Conservation (phyloP, 1,140 invertebrate genomes). For the Zaprionus davidi region DNA sequence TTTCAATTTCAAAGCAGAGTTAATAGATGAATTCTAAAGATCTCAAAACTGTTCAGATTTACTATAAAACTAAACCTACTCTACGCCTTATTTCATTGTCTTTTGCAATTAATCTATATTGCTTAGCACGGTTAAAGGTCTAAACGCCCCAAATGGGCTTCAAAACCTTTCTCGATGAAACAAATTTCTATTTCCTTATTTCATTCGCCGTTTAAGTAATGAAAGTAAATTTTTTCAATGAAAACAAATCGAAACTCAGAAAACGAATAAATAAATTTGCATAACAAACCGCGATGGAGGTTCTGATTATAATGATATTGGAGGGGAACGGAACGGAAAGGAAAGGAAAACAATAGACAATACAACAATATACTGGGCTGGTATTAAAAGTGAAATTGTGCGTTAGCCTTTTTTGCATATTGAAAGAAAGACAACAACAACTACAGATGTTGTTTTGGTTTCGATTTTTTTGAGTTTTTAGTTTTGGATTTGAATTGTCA, state of each 20-base stretch:
- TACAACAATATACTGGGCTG: conserved; percentile 22
- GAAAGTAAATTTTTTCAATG: conserved; percentile 78
- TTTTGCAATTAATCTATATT: neutral
- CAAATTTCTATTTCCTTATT: conserved; percentile 54
- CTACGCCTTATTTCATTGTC: neutral
- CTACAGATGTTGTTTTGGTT: conserved; percentile 29
- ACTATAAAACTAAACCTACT: neutral
- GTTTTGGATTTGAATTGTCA: conserved; percentile 36
- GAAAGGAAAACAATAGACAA: conserved; percentile 15
- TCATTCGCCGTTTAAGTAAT: conserved; percentile 60
- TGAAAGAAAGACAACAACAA: conserved; percentile 39
- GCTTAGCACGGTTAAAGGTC: neutral
- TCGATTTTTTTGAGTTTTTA: conserved; percentile 16
- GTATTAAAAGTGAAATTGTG: conserved; percentile 72
- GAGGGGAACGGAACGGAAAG: conserved; percentile 17
- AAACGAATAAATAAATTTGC: conserved; percentile 54
- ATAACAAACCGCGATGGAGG: conserved; percentile 50
- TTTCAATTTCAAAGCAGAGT: neutral
- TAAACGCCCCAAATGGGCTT: neutral
- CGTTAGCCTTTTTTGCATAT: conserved; percentile 73
- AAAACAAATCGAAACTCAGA: conserved; percentile 47
- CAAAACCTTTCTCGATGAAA: conserved; percentile 32
- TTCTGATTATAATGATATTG: conserved; percentile 49
- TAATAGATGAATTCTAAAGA: fast-evolving
- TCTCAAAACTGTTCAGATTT: no score